These are phyloP conservation scores for Tinea trinotella DNA, from an alignment of 2,888 invertebrate species.

Conservation along the genomic window DNA sequence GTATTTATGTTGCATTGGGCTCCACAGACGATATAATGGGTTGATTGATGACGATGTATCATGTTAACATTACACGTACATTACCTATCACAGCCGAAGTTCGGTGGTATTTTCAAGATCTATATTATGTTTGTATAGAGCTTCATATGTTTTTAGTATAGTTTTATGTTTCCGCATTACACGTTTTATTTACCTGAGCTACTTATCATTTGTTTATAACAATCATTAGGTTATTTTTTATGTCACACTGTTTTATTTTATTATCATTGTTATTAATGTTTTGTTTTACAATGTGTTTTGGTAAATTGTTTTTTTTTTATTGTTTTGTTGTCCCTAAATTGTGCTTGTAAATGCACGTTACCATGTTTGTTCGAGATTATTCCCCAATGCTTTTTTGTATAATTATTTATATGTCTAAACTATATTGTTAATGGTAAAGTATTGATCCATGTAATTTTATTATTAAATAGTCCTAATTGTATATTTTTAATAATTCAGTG, in stretches of 20 bases:
- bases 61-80: no score
- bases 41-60: no score
- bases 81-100: no score
- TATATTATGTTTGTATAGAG: no score
- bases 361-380: not conserved
- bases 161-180: slow-evolving; percentile 14
- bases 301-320: not conserved
- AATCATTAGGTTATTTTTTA: slow-evolving; percentile 10
- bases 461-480: not conserved
- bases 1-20: no score
- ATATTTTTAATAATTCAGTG: not conserved
- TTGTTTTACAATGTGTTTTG: not conserved
- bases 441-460: not conserved
- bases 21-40: no score
- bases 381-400: not conserved
- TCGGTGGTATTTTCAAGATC: no score
- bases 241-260: slow-evolving; percentile 11
- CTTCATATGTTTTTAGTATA: slow-evolving; percentile 6
- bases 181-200: slow-evolving; percentile 11
- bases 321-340: not conserved
- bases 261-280: not conserved
- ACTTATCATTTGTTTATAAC: not conserved
- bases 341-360: not conserved
- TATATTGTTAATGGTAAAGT: not conserved
- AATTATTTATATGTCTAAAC: not conserved